Base-by-base conservation (phyloP, 2,888 invertebrate species). In the Oscheius onirici region DNA sequence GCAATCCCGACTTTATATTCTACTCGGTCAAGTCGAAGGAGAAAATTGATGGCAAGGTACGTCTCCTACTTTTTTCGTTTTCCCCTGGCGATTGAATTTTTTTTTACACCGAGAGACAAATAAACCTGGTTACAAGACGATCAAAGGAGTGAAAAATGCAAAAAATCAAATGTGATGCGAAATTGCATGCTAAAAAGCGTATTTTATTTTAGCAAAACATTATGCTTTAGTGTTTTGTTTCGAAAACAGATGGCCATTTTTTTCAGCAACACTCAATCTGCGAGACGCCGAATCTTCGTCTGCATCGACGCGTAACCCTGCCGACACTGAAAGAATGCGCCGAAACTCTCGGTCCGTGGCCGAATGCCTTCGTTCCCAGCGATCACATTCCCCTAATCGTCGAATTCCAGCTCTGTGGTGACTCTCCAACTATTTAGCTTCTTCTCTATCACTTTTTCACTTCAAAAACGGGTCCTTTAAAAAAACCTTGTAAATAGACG, bases 1-100 rank as follows among this genome's bases (percentile, higher is more conserved):
- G 68, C 0, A 73, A 76, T 24, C 85, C 85, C 3, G 85, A 85
- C 67, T 86, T 81, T 52, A 84, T 85, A 17, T 85, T 85, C 69
- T 85, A 81, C 54, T 69, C 76, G 0, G 52, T 61, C n/a, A 67
- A 51, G 26, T 34, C 34, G 34, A 28, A 46, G n/a, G 51, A 65
- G 20, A 43, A 3, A 13, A 13, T 34, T 17, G 20, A 22, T 1
- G 26, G 26, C n/a, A 28, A 28, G 28, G 54, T 55, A 13, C 15
- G 52, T 52, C 13, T 11, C 6, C 20, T 24, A n/a, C 26, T 15
- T 52, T 52, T n/a, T n/a, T n/a, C n/a, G n/a, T n/a, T n/a, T n/a
- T n/a, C n/a, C n/a, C n/a, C n/a, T n/a, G n/a, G n/a, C n/a, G n/a
- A n/a, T n/a, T n/a, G n/a, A n/a, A n/a, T n/a, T n/a, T n/a, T n/a